Base-by-base conservation (phyloP, 2,113 vertebrate genomes). In the Bostrychus sinensis region DNA sequence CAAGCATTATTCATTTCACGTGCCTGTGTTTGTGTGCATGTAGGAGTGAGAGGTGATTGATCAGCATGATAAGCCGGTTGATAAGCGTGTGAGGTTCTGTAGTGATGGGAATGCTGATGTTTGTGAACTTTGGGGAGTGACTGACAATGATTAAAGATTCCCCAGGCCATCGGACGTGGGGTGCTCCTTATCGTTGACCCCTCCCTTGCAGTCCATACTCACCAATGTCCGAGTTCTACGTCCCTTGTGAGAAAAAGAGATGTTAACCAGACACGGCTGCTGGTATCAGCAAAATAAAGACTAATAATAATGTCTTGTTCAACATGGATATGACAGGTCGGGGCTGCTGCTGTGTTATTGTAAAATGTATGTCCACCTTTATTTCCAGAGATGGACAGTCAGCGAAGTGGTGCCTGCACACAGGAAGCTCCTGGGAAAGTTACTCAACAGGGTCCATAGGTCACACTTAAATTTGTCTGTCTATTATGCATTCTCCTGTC, bases 291-390 rank as follows among this genome's bases (percentile, higher is more conserved):
- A 80, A 72, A 94, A 95, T 93, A 94, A 91, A 94, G 94, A 93
- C 90, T 94, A 93, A 95, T 96, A 95, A 96, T 93, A 92, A 92
- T 92, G n/a, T n/a, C n/a, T n/a, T n/a, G n/a, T n/a, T n/a, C n/a
- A n/a, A n/a, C n/a, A n/a, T n/a, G n/a, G n/a, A n/a, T n/a, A n/a
- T n/a, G n/a, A n/a, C n/a, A n/a, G n/a, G n/a, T n/a, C n/a, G n/a
- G n/a, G n/a, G n/a, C n/a, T n/a, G 69, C 76, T 80, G 78, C 63
- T 30, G 59, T 90, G 89, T 89, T 89, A 89, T 89, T 86, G 77
- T 84, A 78, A 86, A 85, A 80, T 34, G 70, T 56, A 66, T 89
- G 89, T 91, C 89, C 93, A 93, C 92, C 84, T 89, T 92, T 83
- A 85, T 73, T 72, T 80, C 82, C 83, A 26, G 37, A 95, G 95